Base-by-base conservation (phyloP, 92 coral and sea anemone genomes). In the Zoanthus sociatus region DNA sequence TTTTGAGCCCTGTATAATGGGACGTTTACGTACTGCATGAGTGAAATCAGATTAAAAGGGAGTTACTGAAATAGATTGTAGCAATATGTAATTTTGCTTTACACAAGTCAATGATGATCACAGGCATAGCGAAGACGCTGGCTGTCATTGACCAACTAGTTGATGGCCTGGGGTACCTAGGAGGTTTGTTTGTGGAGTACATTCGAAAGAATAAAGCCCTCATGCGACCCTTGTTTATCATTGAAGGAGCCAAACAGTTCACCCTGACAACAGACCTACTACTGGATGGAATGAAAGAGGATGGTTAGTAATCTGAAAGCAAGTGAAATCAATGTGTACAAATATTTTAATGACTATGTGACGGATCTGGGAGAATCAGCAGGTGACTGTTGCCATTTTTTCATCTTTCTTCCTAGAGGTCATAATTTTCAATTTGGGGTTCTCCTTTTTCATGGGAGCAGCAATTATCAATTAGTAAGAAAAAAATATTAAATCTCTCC, bases 61-160 rank as follows among this genome's bases (percentile, higher is more conserved):
- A 63, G 32, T 63, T 63, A 63, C 69, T 63, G 69, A 63, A 63
- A 63, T 63, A 63, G 69, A 63, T 63, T 63, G 69, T 63, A 18
- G 69, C 31, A 63, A 63, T 63, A 31, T 63, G 69, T 63, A 63
- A 63, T 63, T 63, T 63, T 63, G 69, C 69, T 63, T 63, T 15
- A 30, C 21, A 63, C 60, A 86, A 84, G 77, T 86, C 84, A 37
- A 56, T 86, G 14, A 75, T 86, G 84, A 86, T 86, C 70, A 46
- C 84, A 56, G 89, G 77, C 30, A 50, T 86, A 76, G 9, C 58
- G 44, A 10, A 64, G 5, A 86, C 72, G 76, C 48, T 77, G 76
- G 64, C 89, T 30, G 71, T 86, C 83, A 86, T 77, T 56, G 89
- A 86, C 84, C 84, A 86, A 47, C 61, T 86, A 76, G 79, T 21